A percentile compares a stretch with the other conserved stretches of the same genome.
Conservation (phyloP, 2,113 vertebrate genomes). For the Panurus biarmicus region DNA sequence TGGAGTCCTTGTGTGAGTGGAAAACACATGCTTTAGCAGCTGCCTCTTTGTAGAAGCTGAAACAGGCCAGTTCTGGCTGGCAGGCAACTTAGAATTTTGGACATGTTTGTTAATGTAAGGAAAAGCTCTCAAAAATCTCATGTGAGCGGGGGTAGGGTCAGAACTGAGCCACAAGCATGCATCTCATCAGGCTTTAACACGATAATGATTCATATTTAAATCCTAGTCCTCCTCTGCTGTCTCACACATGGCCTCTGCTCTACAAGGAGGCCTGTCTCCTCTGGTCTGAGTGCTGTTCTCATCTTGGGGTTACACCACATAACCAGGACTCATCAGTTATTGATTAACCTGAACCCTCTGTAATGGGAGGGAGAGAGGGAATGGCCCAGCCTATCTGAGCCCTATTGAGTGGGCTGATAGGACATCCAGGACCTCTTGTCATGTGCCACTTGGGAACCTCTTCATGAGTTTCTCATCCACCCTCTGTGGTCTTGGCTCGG, state of each 20-base stretch:
- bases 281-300: not conserved
- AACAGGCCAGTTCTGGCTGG: not conserved
- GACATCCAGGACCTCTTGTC: not conserved
- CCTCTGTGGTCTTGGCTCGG: not conserved
- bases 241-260: not conserved
- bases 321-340: not conserved
- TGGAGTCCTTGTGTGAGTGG: not conserved
- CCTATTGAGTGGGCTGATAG: not conserved
- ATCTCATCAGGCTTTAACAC: not conserved
- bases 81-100: not conserved
- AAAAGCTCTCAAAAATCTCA: not conserved
- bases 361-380: not conserved
- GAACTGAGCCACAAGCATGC: not conserved
- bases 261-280: not conserved
- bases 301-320: not conserved
- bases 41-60: not conserved
- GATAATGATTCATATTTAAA: not conserved
- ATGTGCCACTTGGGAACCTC: not conserved
- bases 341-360: not conserved
- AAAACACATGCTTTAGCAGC: not conserved
- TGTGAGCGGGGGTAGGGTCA: not conserved
- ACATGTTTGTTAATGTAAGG: not conserved
- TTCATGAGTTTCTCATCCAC: not conserved
- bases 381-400: not conserved
- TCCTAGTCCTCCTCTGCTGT: not conserved